Base-by-base conservation (phyloP, 2,113 vertebrate genomes). In the Heterocephalus glaber region DNA sequence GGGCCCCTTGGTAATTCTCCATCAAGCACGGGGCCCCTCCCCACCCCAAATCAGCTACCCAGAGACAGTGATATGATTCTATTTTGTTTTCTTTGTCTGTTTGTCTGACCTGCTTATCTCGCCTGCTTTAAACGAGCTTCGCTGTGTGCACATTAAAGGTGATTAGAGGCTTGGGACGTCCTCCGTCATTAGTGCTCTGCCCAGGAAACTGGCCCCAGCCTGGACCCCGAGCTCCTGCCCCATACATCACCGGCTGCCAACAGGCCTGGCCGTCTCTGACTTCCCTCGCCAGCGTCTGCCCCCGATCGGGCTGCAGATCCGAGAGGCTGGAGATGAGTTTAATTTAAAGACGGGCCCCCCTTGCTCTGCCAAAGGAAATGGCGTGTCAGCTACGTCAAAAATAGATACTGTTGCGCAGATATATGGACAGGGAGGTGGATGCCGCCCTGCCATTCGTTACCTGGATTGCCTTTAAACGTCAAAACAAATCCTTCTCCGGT, bases 381-480 rank as follows among this genome's bases (percentile, higher is more conserved):
- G 99, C 41, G 97, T 98, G 98, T 99, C 98, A 99, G 98, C 98
- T 95, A 97, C 91, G 96, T 98, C 98, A 98, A 98, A 98, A 99
- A 99, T 98, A 99, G 98, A 98, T 98, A 98, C 98, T 98, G 98
- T 98, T 98, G 98, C 95, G 95, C 98, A 99, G 99, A 99, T 99
- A 98, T 98, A 99, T 98, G 98, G 98, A 86, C 94, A 96, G 98
- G 98, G 98, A 98, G 98, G 98, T 98, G 98, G 98, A 98, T 79
- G 93, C 98, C 97, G 97, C 97, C 97, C 97, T 87, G 97, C 98
- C 98, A 98, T 99, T 97, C 97, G 98, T 99, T 99, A 98, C 98
- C 98, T 97, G 98, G 98, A 99, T 99, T 98, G 99, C 98, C 99
- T 99, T 99, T 99, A 99, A 99, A 99, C 89, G 98, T 99, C 98